Conservation (phyloP, 2,888 invertebrate species). For the Megamerina dolium region DNA sequence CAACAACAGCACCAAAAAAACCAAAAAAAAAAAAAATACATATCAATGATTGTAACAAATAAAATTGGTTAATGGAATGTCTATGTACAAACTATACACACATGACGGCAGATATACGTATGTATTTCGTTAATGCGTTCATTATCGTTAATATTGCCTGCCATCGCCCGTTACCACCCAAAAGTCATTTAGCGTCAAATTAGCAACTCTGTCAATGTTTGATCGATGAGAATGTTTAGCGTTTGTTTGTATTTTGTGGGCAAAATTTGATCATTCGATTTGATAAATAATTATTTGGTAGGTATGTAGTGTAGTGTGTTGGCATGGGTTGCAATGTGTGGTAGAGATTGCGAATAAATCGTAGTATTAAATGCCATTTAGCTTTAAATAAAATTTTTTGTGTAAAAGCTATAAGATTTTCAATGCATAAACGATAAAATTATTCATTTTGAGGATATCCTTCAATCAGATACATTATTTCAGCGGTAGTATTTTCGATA, state of each 20-base stretch:
- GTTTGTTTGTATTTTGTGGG: slow-evolving; percentile 4
- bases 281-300: not conserved
- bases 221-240: not conserved
- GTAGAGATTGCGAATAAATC: slow-evolving; percentile 18
- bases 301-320: not conserved
- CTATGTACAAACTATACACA: slow-evolving; percentile 22
- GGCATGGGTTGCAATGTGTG: not conserved
- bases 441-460: too few relatives aligned
- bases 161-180: too few relatives aligned
- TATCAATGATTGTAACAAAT: too few relatives aligned
- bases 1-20: too few relatives aligned
- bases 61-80: slow-evolving; percentile 19
- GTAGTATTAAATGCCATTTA: slow-evolving; percentile 6
- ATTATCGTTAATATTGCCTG: slow-evolving; percentile 9
- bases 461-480: too few relatives aligned
- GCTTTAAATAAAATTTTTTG: too few relatives aligned
- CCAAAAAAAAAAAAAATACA: too few relatives aligned
- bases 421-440: too few relatives aligned
- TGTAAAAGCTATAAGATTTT: too few relatives aligned
- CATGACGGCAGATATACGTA: too few relatives aligned
- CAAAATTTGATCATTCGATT: too few relatives aligned
- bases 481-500: too few relatives aligned
- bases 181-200: slow-evolving; percentile 9
- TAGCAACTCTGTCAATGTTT: not conserved
- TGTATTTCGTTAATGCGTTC: slow-evolving; percentile 18